These are phyloP conservation scores for Rhinolophus sinicus DNA, from an alignment of 2,113 vertebrate species.

Conservation along the genomic window DNA sequence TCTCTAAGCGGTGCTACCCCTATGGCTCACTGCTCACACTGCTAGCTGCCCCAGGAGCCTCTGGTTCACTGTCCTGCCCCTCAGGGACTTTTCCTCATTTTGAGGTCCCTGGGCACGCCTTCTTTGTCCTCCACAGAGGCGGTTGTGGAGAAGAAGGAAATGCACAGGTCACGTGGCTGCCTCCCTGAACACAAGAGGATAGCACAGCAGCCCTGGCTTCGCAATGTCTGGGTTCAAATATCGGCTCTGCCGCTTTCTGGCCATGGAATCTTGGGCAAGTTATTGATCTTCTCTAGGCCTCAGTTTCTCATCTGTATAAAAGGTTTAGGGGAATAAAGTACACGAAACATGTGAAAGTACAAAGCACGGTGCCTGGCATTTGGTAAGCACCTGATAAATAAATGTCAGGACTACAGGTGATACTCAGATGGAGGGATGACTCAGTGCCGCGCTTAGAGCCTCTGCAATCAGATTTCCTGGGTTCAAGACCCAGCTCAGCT, in stretches of 20 bases:
- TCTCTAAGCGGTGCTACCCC: background rate
- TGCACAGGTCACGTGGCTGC: fast-evolving
- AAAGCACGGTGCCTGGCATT: background rate
- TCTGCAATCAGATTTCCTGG: background rate
- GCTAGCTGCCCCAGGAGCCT: fast-evolving
- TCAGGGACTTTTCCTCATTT: background rate
- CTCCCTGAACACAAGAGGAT: background rate
- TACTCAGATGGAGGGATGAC: too few relatives aligned
- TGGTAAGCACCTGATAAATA: background rate
- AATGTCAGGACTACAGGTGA: background rate
- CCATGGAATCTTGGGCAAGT: background rate
- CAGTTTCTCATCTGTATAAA: background rate
- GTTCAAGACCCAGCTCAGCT: background rate
- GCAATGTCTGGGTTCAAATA: fast-evolving
- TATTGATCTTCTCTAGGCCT: background rate
- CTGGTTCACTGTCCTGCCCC: background rate
- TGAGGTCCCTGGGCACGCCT: background rate
- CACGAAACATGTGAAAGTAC: fast-evolving
- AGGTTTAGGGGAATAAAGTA: background rate
- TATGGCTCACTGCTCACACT: fast-evolving
- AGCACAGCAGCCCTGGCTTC: background rate
- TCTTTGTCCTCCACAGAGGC: background rate
- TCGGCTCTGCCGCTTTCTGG: background rate
- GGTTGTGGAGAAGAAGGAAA: background rate
- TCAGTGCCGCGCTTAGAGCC: background rate